Base-by-base conservation (phyloP, 2,797 vertebrate genomes). In the Anas flavirostris region DNA sequence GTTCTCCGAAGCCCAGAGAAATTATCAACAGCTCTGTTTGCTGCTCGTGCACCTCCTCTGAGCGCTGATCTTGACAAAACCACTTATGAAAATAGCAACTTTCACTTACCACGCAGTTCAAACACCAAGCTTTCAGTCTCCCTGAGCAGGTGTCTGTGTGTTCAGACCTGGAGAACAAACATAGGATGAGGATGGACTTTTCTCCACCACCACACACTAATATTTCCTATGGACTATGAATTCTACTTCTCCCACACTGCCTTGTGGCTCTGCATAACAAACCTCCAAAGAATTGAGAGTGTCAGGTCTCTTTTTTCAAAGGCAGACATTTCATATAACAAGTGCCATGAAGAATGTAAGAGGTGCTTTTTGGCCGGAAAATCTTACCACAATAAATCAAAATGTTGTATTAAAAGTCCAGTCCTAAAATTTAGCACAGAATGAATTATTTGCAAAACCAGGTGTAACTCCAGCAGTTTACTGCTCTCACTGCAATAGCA, bases 61-160 rank as follows among this genome's bases (percentile, higher is more conserved):
- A 82, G 60, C 21, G 26, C 4, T 31, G 25, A n/a, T 5, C 16
- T 4, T 26, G 44, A 62, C 53, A 88, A 66, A 91, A 41, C 12
- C 31, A 3, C 28, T 46, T 4, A 50, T 0, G 39, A 50, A n/a
- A 86, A 35, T 39, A 11, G 10, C 77, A 14, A 7, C 39, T 75
- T 50, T 11, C 52, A 91, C 98, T 97, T 74, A 98, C 98, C 98
- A 97, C 76, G 10, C 97, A 98, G 43, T 94, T 97, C 4, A 97
- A 91, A 31, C 98, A 98, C 28, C 95, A 96, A 23, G 83, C 50
- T 22, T 76, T 94, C 60, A 98, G 33, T 4, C 63, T 95, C 0
- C 88, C 23, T 70, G 83, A 16, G 70, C 97, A 98, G 44, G 21
- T 70, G 0, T 33, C 37, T 2, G 44, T 39, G 21, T 14, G 78